A percentile compares a stretch with the other conserved stretches of the same genome.
Conservation (phyloP, 2,113 vertebrate species). For the Albula glossodonta region DNA sequence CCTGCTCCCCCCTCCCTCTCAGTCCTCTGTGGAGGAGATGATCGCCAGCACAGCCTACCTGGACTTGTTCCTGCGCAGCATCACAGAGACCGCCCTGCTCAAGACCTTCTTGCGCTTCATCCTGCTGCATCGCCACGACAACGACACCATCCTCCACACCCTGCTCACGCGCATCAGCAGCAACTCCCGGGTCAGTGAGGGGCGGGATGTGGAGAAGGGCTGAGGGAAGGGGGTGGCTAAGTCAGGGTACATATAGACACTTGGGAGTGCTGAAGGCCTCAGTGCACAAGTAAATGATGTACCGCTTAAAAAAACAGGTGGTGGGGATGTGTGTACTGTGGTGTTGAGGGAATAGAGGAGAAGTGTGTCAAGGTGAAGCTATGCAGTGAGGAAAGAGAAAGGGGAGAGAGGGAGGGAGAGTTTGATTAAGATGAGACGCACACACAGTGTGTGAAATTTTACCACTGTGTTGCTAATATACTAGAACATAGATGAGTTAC, state of each 20-base stretch:
- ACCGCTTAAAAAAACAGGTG: not conserved
- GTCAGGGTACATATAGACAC: too few relatives aligned
- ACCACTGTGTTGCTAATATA: not conserved
- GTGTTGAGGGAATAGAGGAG: not conserved
- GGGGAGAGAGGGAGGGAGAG: not conserved
- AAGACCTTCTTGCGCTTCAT: constrained; percentile 93
- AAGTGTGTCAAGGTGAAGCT: not conserved
- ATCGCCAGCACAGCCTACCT: constrained; percentile 95
- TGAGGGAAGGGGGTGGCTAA: not conserved
- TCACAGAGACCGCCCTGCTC: constrained; percentile 86
- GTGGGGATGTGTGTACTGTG: not conserved
- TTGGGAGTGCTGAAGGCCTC: too few relatives aligned
- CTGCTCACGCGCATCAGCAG: constrained; percentile 90
- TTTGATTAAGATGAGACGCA: not conserved
- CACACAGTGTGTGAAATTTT: too few relatives aligned
- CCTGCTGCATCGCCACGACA: constrained; percentile 89
- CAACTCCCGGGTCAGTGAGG: constrained; percentile 86
- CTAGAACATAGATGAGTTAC: too few relatives aligned
- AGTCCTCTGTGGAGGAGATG: constrained; percentile 96
- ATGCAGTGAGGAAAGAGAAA: not conserved
- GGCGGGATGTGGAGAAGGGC: not conserved
- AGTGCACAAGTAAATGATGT: too few relatives aligned
- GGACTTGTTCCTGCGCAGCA: constrained; percentile 92
- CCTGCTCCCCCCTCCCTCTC: not conserved
- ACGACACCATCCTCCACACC: constrained; percentile 89